phyloP scores from a whole-genome alignment of 2,888 invertebrate species.

The Cacoxenus indagator region DNA sequence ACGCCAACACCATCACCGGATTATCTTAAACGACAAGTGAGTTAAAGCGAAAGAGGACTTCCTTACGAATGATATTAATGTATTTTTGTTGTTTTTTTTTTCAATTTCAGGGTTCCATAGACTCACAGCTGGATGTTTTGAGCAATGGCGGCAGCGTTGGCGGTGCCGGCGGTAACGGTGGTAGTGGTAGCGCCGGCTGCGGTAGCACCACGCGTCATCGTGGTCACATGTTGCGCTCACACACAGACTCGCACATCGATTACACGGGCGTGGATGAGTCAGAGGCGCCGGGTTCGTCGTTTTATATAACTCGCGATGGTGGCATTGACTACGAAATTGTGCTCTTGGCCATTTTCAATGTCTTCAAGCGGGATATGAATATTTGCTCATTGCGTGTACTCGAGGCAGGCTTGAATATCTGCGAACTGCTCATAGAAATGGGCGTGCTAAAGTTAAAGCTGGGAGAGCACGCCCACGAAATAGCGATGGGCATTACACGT shows the following conservation, averaged over 20 bases:
- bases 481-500: slow-evolving; percentile 70
- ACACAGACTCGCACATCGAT: slow-evolving; percentile 93
- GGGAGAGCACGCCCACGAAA: slow-evolving; percentile 70
- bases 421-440: slow-evolving; percentile 92
- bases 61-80: not conserved
- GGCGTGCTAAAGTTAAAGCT: slow-evolving; percentile 78
- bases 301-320: slow-evolving; percentile 95
- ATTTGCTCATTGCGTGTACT: slow-evolving; percentile 87
- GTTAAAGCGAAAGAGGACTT: slow-evolving; percentile 19
- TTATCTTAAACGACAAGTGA: slow-evolving; percentile 83
- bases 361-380: slow-evolving; percentile 87
- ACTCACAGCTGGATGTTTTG: slow-evolving; percentile 83
- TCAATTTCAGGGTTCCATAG: slow-evolving; percentile 80
- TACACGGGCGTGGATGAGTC: slow-evolving; percentile 88
- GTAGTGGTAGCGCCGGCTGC: slow-evolving; percentile 54
- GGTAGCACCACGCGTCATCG: slow-evolving; percentile 65
- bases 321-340: slow-evolving; percentile 93
- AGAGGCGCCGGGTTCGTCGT: slow-evolving; percentile 88
- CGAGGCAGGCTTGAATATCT: slow-evolving; percentile 91
- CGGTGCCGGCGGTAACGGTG: slow-evolving; percentile 54
- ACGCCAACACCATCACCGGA: slow-evolving; percentile 94
- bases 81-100: too few relatives aligned
- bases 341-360: slow-evolving; percentile 85
- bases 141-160: slow-evolving; percentile 64
- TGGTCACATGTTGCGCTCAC: slow-evolving; percentile 83